Percentiles rank a stretch among this genome's conserved stretches.
phyloP scores from a whole-genome alignment of 2,113 vertebrate genomes.

The Etheostoma cragini region DNA sequence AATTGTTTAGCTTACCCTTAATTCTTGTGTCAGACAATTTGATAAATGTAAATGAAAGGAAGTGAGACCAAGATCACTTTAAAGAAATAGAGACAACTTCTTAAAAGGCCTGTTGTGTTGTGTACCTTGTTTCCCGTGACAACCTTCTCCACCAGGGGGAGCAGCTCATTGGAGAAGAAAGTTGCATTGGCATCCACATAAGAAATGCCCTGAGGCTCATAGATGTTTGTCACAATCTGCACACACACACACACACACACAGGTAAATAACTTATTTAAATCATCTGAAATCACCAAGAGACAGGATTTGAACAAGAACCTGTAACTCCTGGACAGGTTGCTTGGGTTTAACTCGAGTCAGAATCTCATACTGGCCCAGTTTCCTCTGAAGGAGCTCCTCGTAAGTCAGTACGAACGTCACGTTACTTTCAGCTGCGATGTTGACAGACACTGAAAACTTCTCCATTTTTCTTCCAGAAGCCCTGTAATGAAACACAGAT shows the following conservation, averaged over 20 bases:
- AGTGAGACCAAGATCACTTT: neutral
- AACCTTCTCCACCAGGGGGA: constrained; percentile 88
- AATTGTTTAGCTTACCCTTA: neutral
- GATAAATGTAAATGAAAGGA: neutral
- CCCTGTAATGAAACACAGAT: constrained; percentile 36
- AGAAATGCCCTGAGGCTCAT: constrained; percentile 91
- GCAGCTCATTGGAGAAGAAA: constrained; percentile 90
- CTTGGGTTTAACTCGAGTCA: constrained; percentile 91
- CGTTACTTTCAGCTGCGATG: constrained; percentile 86
- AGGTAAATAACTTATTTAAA: neutral
- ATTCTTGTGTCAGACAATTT: neutral
- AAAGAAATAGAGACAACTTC: neutral
- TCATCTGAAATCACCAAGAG: neutral
- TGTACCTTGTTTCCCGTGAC: constrained; percentile 89
- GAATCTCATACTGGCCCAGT: constrained; percentile 89
- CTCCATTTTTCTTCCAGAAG: constrained; percentile 93
- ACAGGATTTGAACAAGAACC: constrained; percentile 7
- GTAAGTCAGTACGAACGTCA: constrained; percentile 89
- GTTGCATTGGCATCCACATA: constrained; percentile 86
- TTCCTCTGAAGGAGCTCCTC: constrained; percentile 93
- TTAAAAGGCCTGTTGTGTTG: neutral
- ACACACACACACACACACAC: constrained; percentile 37
- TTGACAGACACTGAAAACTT: constrained; percentile 92
- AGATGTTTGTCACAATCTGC: constrained; percentile 91
- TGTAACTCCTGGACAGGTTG: constrained; percentile 86